Percentiles rank a stretch among this genome's conserved stretches.
phyloP scores from a whole-genome alignment of 2,888 invertebrate genomes.

The Eupithecia dodoneata region DNA sequence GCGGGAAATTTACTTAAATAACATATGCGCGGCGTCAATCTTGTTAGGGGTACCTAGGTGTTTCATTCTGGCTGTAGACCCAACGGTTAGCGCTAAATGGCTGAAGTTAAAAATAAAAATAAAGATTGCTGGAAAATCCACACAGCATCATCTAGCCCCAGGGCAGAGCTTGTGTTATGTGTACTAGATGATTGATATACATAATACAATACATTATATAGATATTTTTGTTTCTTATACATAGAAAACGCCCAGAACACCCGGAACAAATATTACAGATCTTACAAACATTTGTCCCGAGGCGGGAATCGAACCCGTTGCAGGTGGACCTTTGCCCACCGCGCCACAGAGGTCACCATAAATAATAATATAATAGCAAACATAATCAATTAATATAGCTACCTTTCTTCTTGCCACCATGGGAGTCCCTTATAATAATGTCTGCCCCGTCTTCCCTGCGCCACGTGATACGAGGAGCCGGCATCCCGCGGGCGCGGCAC shows the following conservation, averaged over 20 bases:
- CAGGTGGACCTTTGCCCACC: too few species aligned
- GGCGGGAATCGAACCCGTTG: too few species aligned
- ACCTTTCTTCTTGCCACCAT: conserved; percentile 87
- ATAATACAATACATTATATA: too few species aligned
- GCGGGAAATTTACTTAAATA: conserved; percentile 75
- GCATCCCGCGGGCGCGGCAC: conserved; percentile 91
- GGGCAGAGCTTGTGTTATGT: too few species aligned
- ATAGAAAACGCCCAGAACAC: too few species aligned
- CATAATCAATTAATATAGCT: conserved; percentile 32
- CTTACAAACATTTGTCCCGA: too few species aligned
- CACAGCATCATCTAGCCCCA: too few species aligned
- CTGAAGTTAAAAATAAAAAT: background rate
- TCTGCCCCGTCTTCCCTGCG: conserved; percentile 92
- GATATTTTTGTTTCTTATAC: too few species aligned
- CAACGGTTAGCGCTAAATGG: background rate
- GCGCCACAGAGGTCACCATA: too few species aligned
- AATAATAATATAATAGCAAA: background rate
- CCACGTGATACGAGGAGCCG: conserved; percentile 92
- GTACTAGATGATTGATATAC: too few species aligned
- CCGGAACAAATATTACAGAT: too few species aligned
- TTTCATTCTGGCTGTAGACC: background rate
- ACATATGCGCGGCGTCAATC: background rate
- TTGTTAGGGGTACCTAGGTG: background rate
- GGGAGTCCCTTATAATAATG: conserved; percentile 89
- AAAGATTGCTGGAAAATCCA: too few species aligned